Evolutionary conservation across 2,797 vertebrate species (phyloP), one percentile per base, ranked within the genome.

Genomic region (Semotilus atromaculatus): DNA sequence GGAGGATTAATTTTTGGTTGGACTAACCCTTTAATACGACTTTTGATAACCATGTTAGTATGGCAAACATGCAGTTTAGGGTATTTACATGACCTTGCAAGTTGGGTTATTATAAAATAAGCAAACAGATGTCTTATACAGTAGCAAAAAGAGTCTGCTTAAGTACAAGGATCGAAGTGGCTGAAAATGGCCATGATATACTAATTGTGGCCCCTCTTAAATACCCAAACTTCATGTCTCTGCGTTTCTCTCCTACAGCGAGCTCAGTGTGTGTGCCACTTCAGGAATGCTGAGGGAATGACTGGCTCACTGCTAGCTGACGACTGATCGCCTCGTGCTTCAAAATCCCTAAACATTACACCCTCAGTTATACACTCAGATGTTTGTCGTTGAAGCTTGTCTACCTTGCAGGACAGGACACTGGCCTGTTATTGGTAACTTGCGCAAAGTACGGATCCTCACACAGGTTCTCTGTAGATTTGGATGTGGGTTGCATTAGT

Each of bases 221-320:
- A 82, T 53, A 10, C 40, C 5, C n/a, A 38, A 51, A 36, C 58
- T 53, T 55, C 4, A 71, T 19, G 34, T 55, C 5, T 58, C 77
- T 67, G 13, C 1, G 13, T 66, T 55, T 55, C 73, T 19, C 55
- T 82, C 67, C 55, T 43, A 38, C 66, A 62, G 58, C 8, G 58
- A 53, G 70, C 29, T 70, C 14, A 51, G 38, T 76, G 48, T 86
- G 48, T 86, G 68, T 74, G 36, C 36, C 34, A 16, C 60, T 81
- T 55, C 51, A 70, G 82, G 86, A 87, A 87, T 76, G 81, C 62
- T 75, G 70, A 74, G 40, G 85, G 58, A 84, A 75, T 75, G 71
- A 83, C 67, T 67, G 45, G 67, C 67, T 53, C 67, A 40, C 80
- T 62, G 55, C 68, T 78, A 73, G 45, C 81, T 76, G 76, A 40